Evolutionary conservation across 2,797 vertebrate species (phyloP), one percentile per base, ranked within the genome.

Genomic region (Tokudaia muenninki): DNA sequence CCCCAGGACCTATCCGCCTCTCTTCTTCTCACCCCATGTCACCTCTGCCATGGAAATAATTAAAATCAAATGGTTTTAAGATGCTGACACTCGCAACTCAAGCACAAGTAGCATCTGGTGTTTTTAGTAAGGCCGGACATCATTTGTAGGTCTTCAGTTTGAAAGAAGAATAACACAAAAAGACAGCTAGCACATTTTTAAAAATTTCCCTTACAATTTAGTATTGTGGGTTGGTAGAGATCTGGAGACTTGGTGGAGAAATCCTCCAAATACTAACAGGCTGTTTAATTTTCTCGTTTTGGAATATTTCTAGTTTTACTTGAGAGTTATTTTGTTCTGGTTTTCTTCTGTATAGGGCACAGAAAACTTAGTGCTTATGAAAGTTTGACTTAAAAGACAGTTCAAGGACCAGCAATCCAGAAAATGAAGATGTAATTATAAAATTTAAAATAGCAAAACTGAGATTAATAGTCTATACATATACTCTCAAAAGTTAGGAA

Each of bases 151-250:
- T 87, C 29, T 81, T 94, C 65, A 26, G 70, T 41, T 84, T 81
- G 63, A 95, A 89, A 91, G 24, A 77, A 94, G 31, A 82, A 67
- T 92, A 87, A 87, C 12, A 34, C 21, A 57, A 86, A 87, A 83
- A 5, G 16, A 50, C 9, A 84, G 16, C 21, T 91, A 83, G 80
- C 75, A 79, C 8, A 44, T 47, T 96, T 17, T 55, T 87, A 0
- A 1, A 59, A n/a, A 90, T 93, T 93, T 59, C 16, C 13, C 47
- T 79, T 81, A 92, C 87, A 95, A 88, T 1, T 86, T 87, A 81
- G 44, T 37, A 67, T 70, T 61, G 13, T 83, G 37, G 13, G 31
- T 92, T 0, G 55, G 6, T 22, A 90, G 11, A 90, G 95, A 80
- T 91, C 74, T 83, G 82, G 11, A 90, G 29, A 61, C 5, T 90